Evolutionary conservation across 1,140 invertebrate genomes (phyloP).

Genomic region (Helicoverpa zea): DNA sequence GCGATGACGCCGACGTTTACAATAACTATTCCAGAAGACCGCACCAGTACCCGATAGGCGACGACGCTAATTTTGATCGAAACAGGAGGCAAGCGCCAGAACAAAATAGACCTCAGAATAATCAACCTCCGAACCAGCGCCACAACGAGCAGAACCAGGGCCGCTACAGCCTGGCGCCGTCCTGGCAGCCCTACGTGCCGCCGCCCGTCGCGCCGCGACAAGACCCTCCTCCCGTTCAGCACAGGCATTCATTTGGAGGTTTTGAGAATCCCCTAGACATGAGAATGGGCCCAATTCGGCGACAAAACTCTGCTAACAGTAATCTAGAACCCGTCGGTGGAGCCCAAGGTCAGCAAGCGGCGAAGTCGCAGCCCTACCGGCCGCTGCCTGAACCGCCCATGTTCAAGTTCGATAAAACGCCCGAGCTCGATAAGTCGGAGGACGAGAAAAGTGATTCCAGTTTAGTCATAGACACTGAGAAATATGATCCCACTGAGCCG

Average conservation of each 20-base stretch:
- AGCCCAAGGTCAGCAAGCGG: constrained; percentile 51
- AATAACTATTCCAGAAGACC: constrained; percentile 63
- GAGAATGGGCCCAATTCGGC: constrained; percentile 64
- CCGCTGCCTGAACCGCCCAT: constrained; percentile 83
- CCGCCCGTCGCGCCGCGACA: constrained; percentile 56
- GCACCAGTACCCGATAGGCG: constrained; percentile 61
- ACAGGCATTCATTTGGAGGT: constrained; percentile 71
- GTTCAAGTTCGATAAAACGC: constrained; percentile 83
- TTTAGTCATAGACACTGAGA: constrained; percentile 89
- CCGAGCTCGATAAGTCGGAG: constrained; percentile 79
- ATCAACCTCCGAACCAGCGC: constrained; percentile 12
- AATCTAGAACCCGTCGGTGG: not conserved
- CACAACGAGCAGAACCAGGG: constrained; percentile 56
- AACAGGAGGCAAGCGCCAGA: constrained; percentile 56
- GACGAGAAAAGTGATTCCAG: constrained; percentile 89
- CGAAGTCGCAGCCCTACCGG: constrained; percentile 58
- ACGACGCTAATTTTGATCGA: constrained; percentile 67
- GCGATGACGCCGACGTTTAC: constrained; percentile 64
- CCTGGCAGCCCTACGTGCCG: constrained; percentile 60
- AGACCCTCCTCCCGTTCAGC: constrained; percentile 35
- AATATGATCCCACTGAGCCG: constrained; percentile 90
- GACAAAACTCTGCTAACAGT: constrained; percentile 29
- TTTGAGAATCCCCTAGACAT: constrained; percentile 77
- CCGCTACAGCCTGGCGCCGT: constrained; percentile 60
- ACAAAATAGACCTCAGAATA: constrained; percentile 56